Evolutionary conservation across 2,113 vertebrate species (phyloP).

Genomic region (Podarcis raffonei): DNA sequence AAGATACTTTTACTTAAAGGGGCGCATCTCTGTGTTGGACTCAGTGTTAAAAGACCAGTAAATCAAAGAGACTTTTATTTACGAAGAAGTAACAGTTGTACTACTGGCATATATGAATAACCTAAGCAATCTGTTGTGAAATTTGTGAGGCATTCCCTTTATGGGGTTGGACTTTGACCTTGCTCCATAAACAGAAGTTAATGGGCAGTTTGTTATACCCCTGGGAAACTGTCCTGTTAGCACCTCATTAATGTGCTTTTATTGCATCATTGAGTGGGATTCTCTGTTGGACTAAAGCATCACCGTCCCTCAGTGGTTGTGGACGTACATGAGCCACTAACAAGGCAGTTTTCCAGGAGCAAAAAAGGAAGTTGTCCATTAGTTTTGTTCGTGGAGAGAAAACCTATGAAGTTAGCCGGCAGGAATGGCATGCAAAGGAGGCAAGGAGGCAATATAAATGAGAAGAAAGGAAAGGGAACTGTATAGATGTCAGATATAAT

Average conservation of each 20-base stretch:
- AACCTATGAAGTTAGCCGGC: neutral
- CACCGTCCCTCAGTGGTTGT: neutral
- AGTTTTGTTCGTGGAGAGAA: neutral
- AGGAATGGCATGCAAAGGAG: neutral
- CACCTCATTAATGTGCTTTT: constrained; percentile 16
- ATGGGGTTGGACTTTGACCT: neutral
- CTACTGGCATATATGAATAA: constrained; percentile 29
- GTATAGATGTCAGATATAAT: neutral
- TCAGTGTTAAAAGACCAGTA: neutral
- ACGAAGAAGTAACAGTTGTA: constrained; percentile 31
- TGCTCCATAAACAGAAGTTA: constrained; percentile 5
- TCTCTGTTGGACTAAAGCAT: neutral
- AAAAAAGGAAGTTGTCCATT: neutral
- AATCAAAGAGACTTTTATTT: neutral
- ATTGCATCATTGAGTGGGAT: constrained; percentile 13
- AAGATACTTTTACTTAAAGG: neutral
- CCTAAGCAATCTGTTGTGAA: neutral
- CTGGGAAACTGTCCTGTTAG: constrained; percentile 19
- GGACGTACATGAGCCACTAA: neutral
- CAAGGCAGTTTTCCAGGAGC: neutral
- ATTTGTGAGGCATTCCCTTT: neutral
- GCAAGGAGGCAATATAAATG: neutral
- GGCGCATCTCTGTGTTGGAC: neutral
- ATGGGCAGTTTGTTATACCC: constrained; percentile 6
- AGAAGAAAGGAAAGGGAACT: neutral